These are phyloP conservation scores for Papilio xuthus DNA, from an alignment of 1,140 invertebrate genomes.

Conservation along the genomic window DNA sequence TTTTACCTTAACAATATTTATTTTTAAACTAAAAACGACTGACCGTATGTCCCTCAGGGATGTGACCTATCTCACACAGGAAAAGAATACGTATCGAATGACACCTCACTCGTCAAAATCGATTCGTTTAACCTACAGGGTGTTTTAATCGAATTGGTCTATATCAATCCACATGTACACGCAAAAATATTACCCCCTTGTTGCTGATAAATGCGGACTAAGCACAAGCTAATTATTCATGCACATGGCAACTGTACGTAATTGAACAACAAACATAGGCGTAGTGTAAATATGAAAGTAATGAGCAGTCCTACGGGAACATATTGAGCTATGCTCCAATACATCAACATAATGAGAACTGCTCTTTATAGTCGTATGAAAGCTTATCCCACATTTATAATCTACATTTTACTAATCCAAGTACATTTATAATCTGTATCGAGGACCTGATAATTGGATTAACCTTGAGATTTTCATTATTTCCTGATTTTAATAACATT, in stretches of 20 bases:
- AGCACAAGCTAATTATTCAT: background rate
- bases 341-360: constrained; percentile 6
- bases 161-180: no score
- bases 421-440: constrained; percentile 10
- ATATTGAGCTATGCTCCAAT: constrained; percentile 14
- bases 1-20: no score
- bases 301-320: constrained; percentile 3
- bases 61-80: no score
- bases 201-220: no score
- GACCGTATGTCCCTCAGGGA: no score
- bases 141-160: no score
- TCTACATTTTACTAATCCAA: background rate
- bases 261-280: constrained; percentile 14
- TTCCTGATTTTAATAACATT: background rate
- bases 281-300: background rate
- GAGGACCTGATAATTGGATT: background rate
- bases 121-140: no score
- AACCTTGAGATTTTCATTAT: background rate
- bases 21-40: no score
- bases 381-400: background rate
- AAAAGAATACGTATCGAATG: no score
- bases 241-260: background rate
- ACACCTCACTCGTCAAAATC: no score
- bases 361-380: constrained; percentile 4
- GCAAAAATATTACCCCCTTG: no score